Evolutionary conservation across 1,140 invertebrate species (phyloP).

Genomic region (Penaeus japonicus): DNA sequence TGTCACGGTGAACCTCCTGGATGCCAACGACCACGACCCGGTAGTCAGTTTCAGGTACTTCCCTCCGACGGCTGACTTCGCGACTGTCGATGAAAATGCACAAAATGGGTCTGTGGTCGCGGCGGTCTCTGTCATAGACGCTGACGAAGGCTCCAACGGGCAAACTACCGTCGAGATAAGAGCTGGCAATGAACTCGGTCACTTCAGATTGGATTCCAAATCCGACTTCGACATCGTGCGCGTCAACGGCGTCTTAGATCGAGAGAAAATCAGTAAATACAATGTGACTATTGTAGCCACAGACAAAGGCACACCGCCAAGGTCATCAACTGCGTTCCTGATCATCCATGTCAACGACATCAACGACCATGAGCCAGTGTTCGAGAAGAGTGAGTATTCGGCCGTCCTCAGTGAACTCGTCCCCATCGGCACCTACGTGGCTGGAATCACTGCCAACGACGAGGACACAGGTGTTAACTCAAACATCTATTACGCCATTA

Average conservation of each 20-base stretch:
- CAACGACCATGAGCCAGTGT: conserved; percentile 93
- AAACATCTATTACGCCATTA: conserved; percentile 85
- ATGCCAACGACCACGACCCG: conserved; percentile 95
- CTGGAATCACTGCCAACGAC: conserved; percentile 87
- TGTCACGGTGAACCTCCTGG: conserved; percentile 91
- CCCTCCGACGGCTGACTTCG: conserved; percentile 79
- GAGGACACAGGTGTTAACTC: conserved; percentile 91
- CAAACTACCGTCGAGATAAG: conserved; percentile 84
- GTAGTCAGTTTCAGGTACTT: conserved; percentile 90
- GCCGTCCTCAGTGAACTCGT: conserved; percentile 86
- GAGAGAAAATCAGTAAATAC: conserved; percentile 90
- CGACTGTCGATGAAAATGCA: conserved; percentile 93
- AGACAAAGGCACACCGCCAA: conserved; percentile 84
- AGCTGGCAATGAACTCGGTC: conserved; percentile 87
- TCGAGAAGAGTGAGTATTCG: conserved; percentile 91
- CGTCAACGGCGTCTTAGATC: conserved; percentile 90
- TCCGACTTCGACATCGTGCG: conserved; percentile 86
- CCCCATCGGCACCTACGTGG: conserved; percentile 85
- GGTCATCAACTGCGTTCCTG: conserved; percentile 84
- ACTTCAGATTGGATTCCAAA: conserved; percentile 86
- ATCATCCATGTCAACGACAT: conserved; percentile 94
- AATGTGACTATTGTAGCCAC: conserved; percentile 90
- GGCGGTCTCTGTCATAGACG: conserved; percentile 89
- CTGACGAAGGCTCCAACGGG: conserved; percentile 89
- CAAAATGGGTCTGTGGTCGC: conserved; percentile 88